Evolutionary conservation across 2,888 invertebrate genomes (phyloP).

Genomic region (Morpho helenor): DNA sequence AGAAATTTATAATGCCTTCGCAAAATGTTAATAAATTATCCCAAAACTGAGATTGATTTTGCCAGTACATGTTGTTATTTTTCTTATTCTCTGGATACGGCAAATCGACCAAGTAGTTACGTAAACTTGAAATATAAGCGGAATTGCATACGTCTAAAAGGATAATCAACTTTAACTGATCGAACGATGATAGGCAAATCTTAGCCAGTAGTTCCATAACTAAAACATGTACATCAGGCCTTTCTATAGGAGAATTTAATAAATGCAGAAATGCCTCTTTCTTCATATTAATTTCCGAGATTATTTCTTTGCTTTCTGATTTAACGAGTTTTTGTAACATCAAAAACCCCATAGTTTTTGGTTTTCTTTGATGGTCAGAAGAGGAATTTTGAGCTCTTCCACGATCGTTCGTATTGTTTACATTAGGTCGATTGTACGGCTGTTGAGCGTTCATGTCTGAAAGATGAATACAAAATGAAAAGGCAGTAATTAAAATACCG

Average conservation of each 20-base stretch:
- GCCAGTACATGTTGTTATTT: slow-evolving; percentile 51
- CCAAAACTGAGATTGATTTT: slow-evolving; percentile 55
- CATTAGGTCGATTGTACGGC: too few species aligned
- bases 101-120: slow-evolving; percentile 52
- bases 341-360: slow-evolving; percentile 37
- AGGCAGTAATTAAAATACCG: too few species aligned
- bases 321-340: slow-evolving; percentile 48
- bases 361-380: too few species aligned
- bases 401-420: too few species aligned
- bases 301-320: slow-evolving; percentile 47
- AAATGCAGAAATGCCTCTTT: slow-evolving; percentile 49
- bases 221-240: slow-evolving; percentile 51
- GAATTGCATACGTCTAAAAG: slow-evolving; percentile 56
- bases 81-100: slow-evolving; percentile 38
- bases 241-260: slow-evolving; percentile 42
- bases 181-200: slow-evolving; percentile 51
- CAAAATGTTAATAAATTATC: slow-evolving; percentile 47
- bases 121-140: slow-evolving; percentile 44
- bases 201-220: slow-evolving; percentile 59
- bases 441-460: too few species aligned
- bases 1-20: slow-evolving; percentile 51
- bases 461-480: too few species aligned
- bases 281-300: slow-evolving; percentile 46
- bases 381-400: too few species aligned
- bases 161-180: slow-evolving; percentile 48